Evolutionary conservation across 2,113 vertebrate genomes (phyloP), one percentile per base, ranked within the genome.

Genomic region (Erythrocebus patas): DNA sequence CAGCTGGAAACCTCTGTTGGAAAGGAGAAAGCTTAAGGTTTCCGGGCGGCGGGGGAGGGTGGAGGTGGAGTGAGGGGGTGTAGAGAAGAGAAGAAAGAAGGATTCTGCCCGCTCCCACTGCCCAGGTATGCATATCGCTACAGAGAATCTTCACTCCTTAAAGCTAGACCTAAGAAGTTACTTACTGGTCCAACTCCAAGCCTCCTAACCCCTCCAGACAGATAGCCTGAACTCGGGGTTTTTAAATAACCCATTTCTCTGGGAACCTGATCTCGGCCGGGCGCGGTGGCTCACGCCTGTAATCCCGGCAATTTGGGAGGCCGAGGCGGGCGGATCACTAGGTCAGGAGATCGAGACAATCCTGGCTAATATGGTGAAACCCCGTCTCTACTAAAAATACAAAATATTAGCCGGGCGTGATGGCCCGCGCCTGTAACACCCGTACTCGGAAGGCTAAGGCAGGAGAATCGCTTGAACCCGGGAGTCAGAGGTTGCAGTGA

Each of bases 1-100:
- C 95, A 95, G 89, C 96, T 95, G 96, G 93, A 83, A 97, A 96
- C 96, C 98, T 96, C 94, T 68, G 92, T 27, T 30, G 93, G 25
- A 32, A 73, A 89, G 38, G 61, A 50, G n/a, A 30, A 76, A 32
- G 50, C 95, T 4, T 4, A 18, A 50, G 94, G 76, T 68, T 85
- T 64, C 82, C 17, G 4, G 45, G 81, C 27, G 30, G 50, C 64
- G 14, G 8, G 50, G 55, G 23, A 8, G 48, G 32, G 45, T 32
- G 86, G 80, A 66, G 64, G 66, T 50, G 75, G 48, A 50, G 89
- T 3, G n/a, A 38, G 7, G 17, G 55, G 38, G 38, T 48, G 75
- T 40, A 50, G 57, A 57, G 83, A 64, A 64, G 1, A n/a, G 59
- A 27, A 93, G 86, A 61, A 66, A 79, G 64, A 61, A 85, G 27